These are phyloP conservation scores for Lochmaea capreae DNA, from an alignment of 2,888 invertebrate species.

Conservation along the genomic window DNA sequence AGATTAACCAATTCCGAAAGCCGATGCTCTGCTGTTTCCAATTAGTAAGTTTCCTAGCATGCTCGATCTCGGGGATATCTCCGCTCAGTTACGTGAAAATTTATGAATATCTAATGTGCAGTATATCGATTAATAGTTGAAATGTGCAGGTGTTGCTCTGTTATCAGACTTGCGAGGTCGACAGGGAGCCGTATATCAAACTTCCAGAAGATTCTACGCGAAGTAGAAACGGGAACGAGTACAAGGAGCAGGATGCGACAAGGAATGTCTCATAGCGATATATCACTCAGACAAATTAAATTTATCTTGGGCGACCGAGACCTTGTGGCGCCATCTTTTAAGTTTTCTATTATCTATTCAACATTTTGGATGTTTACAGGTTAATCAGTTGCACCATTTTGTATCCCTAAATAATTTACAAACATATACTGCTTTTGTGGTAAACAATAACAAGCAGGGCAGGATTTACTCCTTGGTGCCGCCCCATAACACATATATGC, in stretches of 20 bases:
- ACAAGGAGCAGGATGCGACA: conserved; percentile 47
- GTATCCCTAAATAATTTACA: no score
- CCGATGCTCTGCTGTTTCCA: conserved; percentile 30
- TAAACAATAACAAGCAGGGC: no score
- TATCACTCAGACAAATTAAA: conserved; percentile 72
- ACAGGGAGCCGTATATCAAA: conserved; percentile 64
- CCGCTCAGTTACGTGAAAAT: conserved; percentile 42
- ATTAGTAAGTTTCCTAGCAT: conserved; percentile 34
- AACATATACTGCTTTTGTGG: no score
- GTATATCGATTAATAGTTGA: conserved; percentile 54
- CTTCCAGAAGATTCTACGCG: conserved; percentile 58
- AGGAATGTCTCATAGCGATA: conserved; percentile 62
- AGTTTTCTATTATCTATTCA: background rate
- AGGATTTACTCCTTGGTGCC: no score
- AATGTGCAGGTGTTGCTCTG: conserved; percentile 49
- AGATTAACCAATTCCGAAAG: conserved; percentile 25
- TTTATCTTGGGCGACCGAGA: conserved; percentile 64
- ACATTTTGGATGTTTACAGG: background rate
- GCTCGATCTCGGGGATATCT: conserved; percentile 24
- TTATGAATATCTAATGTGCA: conserved; percentile 61
- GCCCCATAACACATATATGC: no score
- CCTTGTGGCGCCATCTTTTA: conserved; percentile 39
- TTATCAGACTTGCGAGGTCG: conserved; percentile 57
- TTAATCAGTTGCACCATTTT: background rate
- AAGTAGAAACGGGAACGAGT: conserved; percentile 59